Percentiles rank a stretch among this genome's conserved stretches.
Evolutionary conservation across 2,888 invertebrate species (phyloP).

Genomic region (Sycophila texana): DNA sequence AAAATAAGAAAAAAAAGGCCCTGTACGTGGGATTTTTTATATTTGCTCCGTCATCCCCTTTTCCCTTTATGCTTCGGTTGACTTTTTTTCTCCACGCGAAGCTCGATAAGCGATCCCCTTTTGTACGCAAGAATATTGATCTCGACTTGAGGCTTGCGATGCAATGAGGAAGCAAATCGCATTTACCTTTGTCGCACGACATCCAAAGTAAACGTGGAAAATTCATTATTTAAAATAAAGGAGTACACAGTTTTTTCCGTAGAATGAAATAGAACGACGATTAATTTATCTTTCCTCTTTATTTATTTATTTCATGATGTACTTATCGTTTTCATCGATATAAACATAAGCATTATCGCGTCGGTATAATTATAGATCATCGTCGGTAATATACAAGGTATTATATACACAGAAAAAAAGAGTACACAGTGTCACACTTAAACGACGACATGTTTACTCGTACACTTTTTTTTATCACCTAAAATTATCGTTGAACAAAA

Average conservation of each 20-base stretch:
- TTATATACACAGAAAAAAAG: conserved; percentile 70
- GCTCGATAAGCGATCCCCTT: conserved; percentile 63
- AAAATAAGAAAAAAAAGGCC: conserved; percentile 21
- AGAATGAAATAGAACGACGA: conserved; percentile 59
- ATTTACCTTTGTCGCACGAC: conserved; percentile 33
- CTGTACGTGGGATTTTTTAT: conserved; percentile 25
- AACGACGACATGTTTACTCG: conserved; percentile 62
- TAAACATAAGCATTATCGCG: conserved; percentile 71
- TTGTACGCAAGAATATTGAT: conserved; percentile 65
- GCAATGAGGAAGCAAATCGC: conserved; percentile 57
- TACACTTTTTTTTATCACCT: conserved; percentile 54
- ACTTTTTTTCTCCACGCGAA: conserved; percentile 47
- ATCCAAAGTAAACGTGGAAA: conserved; percentile 41
- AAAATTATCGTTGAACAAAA: conserved; percentile 38
- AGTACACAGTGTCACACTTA: conserved; percentile 68
- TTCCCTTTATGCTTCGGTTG: conserved; percentile 43
- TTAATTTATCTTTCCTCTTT: conserved; percentile 64
- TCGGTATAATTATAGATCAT: conserved; percentile 64
- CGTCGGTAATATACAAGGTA: conserved; percentile 70
- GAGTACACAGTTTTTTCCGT: not conserved
- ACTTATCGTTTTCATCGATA: conserved; percentile 70
- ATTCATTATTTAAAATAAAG: conserved; percentile 57
- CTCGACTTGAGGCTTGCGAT: conserved; percentile 43
- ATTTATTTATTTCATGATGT: conserved; percentile 70
- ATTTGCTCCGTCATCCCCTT: conserved; percentile 52